A percentile compares a stretch with the other conserved stretches of the same genome.
phyloP scores from a whole-genome alignment of 2,888 invertebrate genomes.

The Tholera decimalis region DNA sequence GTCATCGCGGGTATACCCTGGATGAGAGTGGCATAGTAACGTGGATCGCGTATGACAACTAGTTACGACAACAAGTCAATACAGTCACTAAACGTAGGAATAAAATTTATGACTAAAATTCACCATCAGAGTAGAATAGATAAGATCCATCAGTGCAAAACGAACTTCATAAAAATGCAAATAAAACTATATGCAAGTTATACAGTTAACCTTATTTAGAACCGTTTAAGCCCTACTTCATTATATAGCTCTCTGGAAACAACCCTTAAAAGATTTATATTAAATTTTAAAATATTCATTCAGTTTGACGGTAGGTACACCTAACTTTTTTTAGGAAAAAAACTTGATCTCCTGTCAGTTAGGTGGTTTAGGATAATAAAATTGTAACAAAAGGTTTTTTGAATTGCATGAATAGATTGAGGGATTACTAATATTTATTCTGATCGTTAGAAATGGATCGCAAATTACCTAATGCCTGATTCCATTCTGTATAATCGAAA shows the following conservation, averaged over 20 bases:
- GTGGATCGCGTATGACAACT: too few species aligned
- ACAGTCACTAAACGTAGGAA: background rate
- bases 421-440: background rate
- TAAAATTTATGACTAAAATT: background rate
- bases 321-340: slow-evolving; percentile 37
- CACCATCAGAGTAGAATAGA: background rate
- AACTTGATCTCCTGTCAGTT: slow-evolving; percentile 22
- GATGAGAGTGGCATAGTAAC: background rate
- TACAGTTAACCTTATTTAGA: slow-evolving; percentile 48
- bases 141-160: slow-evolving; percentile 6
- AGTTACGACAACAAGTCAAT: background rate
- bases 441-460: background rate
- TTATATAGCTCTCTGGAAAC: slow-evolving; percentile 36
- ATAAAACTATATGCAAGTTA: slow-evolving; percentile 42
- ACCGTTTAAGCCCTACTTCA: slow-evolving; percentile 45
- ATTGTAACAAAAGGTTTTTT: slow-evolving; percentile 27
- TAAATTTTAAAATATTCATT: slow-evolving; percentile 59
- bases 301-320: slow-evolving; percentile 40
- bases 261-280: slow-evolving; percentile 55
- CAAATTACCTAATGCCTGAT: background rate
- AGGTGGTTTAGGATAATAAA: slow-evolving; percentile 11
- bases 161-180: slow-evolving; percentile 18
- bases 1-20: too few species aligned
- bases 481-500: too few species aligned
- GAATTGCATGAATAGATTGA: background rate